Base-by-base conservation (phyloP, 1,140 invertebrate genomes). In the Ephestia elutella region DNA sequence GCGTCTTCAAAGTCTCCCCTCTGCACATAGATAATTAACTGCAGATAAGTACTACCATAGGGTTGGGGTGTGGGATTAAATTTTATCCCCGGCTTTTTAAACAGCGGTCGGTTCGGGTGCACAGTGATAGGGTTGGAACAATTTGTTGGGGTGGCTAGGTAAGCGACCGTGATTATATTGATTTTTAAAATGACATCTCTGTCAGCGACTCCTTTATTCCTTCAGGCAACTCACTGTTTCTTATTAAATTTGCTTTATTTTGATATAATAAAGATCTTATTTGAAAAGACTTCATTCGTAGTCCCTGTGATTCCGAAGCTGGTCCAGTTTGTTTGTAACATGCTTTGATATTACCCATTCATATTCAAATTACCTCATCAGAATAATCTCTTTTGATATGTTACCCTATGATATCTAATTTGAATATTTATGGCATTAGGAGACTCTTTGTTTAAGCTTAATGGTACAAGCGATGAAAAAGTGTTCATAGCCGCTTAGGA, bases 21-120 rank as follows among this genome's bases (percentile, higher is more conserved):
- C 67, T 56, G 56, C 71, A 71, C 73, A 67, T 54, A 86, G 80
- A 86, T 85, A 86, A 87, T 86, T 87, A 87, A 86, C 82, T 85
- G 80, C 80, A 86, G 85, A 84, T 86, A 84, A 68, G 70, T 71
- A 70, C 73, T 60, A 69, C 70, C 70, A 64, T 65, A 60, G 66
- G 62, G 63, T 60, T 66, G 56, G 54, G 58, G 76, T 74, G 76
- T 74, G 69, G 70, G 70, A 80, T 82, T 73, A 80, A 85, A 82
- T 86, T 83, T 86, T 80, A 80, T 75, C 75, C 71, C 74, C 77
- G 70, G 77, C 75, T 81, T 79, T 84, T 80, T 83, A 79, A 80
- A 85, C 66, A 82, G 74, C 73, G 63, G 70, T 49, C 51, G 64
- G 54, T 60, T 70, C 62, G 56, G 70, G 75, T 70, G 69, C 61